Evolutionary conservation across 2,888 invertebrate genomes (phyloP), one percentile per base, ranked within the genome.

Genomic region (Dysmachus trigonus): DNA sequence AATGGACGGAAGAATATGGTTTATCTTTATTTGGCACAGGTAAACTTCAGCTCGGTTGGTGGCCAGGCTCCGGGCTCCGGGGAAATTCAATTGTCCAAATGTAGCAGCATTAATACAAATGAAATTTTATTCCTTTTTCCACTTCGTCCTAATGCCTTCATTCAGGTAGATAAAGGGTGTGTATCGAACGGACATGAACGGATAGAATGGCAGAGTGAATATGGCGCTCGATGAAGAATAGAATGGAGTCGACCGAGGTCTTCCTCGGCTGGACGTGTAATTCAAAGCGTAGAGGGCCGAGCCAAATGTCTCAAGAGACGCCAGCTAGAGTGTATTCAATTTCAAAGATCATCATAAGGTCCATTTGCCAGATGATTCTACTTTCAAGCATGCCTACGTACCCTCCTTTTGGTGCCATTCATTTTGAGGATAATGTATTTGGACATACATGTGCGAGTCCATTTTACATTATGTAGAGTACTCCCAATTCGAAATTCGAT

Each of bases 121-220:
- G 82, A 82, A 82, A 82, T 82, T 82, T 82, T 82, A 82, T 82
- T 82, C 82, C 35, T 82, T 82, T 82, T 82, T 82, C 82, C 35
- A 71, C 82, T 62, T 82, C 71, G 47, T 82, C 82, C 71, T 82
- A 82, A 71, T 82, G 82, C 71, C 82, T 82, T 62, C 82, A 82
- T 82, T 82, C 82, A 71, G 62, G 82, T 71, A 82, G 53, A 62
- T 71, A 82, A 82, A 82, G 82, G n/a, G 82, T 79, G 79, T 62
- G 35, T 82, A 71, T 82, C 51, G 82, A 71, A 82, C 35, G 62
- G 82, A 82, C 82, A 82, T 82, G 82, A 71, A 82, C 18, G 35
- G 53, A 82, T 82, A 71, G 82, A 82, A 82, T 82, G 10, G 82
- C 71, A 71, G 22, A 82, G 22, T 82, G 82, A 82, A 53, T 82